Conservation (phyloP, 2,113 vertebrate species). For the Corythornis vintsioides region DNA sequence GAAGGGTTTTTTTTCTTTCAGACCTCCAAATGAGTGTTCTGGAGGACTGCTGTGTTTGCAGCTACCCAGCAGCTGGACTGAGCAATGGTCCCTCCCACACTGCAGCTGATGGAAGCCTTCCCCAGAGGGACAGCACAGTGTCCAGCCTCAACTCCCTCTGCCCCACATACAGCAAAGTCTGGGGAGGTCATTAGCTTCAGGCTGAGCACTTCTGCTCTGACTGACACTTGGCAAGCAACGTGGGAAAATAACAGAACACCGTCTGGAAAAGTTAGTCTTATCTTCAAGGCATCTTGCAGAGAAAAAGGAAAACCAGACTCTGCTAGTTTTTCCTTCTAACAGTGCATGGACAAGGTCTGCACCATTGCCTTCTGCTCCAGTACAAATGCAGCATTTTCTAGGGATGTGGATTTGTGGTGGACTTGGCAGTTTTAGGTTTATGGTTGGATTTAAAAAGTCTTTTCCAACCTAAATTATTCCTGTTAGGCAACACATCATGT, state of each 20-base stretch:
- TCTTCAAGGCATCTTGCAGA: background rate
- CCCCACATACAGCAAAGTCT: background rate
- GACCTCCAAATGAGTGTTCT: fast-evolving
- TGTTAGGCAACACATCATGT: background rate
- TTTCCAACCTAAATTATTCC: background rate
- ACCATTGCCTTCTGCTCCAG: background rate
- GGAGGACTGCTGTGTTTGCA: background rate
- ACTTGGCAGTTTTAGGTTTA: background rate
- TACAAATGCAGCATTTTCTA: background rate
- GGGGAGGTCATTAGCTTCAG: background rate
- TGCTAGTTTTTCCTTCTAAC: background rate
- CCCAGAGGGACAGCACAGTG: background rate
- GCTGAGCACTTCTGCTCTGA: background rate
- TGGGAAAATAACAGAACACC: background rate
- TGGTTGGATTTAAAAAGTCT: background rate
- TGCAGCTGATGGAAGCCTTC: background rate
- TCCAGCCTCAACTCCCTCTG: background rate
- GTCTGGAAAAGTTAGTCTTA: background rate
- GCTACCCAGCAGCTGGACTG: background rate
- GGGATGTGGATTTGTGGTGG: background rate
- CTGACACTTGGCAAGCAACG: background rate
- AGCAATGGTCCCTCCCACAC: background rate
- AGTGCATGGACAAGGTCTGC: background rate
- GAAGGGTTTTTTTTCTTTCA: background rate
- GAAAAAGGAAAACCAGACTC: background rate